These are phyloP conservation scores for Bucorvus abyssinicus DNA, from an alignment of 2,797 vertebrate genomes.

Conservation along the genomic window DNA sequence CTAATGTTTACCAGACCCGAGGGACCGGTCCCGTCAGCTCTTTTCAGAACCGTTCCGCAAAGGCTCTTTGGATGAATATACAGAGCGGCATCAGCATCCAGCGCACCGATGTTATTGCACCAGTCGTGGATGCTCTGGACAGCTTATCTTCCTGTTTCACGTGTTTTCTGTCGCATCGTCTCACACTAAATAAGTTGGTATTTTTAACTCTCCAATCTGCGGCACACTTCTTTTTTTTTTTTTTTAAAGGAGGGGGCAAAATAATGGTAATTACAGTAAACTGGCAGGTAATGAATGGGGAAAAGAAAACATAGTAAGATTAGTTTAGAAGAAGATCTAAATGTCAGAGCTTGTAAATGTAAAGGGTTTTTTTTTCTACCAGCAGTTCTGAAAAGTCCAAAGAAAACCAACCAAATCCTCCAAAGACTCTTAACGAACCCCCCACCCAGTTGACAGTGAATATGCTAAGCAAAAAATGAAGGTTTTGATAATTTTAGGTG, in stretches of 20 bases:
- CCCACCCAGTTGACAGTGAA: background rate
- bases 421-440: background rate
- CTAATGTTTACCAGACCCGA: background rate
- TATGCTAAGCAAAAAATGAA: background rate
- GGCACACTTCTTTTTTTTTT: background rate
- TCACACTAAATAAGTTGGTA: background rate
- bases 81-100: background rate
- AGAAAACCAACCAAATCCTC: background rate
- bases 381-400: background rate
- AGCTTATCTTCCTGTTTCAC: background rate
- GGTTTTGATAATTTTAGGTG: background rate
- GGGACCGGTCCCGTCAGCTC: background rate
- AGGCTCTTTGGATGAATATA: background rate
- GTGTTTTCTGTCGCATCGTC: background rate
- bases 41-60: conserved; percentile 3
- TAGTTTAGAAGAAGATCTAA: background rate
- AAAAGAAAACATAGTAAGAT: background rate
- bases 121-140: background rate
- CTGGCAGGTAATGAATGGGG: background rate
- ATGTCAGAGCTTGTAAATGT: background rate
- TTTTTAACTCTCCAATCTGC: background rate
- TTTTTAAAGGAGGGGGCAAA: background rate
- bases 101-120: background rate
- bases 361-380: background rate
- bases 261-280: background rate